Evolutionary conservation across 2,113 vertebrate species (phyloP), one percentile per base, ranked within the genome.

Genomic region (Chascanopsetta lugubris): DNA sequence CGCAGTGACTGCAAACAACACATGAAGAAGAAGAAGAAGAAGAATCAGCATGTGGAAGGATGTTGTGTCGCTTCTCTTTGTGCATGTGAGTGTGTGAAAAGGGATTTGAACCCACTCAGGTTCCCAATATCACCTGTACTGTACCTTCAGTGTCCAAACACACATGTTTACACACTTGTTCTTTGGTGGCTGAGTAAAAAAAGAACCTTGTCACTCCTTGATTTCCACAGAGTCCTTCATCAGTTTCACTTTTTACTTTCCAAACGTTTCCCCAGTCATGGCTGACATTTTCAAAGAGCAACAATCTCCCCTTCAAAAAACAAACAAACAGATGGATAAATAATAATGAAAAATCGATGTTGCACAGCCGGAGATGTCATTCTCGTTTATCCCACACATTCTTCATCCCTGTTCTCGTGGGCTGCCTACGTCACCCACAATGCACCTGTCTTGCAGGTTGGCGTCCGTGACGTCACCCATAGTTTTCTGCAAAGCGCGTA

Each of bases 1-100:
- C 60, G 36, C 62, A 78, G 75, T 89, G 72, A 91, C 26, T 7
- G 25, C 26, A 6, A n/a, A 26, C 45, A 34, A 12, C 40, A 13
- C 34, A 21, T 20, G 8, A 57, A 25, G 45, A 7, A 20, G 30
- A 26, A n/a, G n/a, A n/a, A n/a, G n/a, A 27, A 34, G 24, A 24
- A 29, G 7, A 51, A 22, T 12, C 15, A 21, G 5, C 36, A 42
- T 13, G 15, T 30, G 42, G 27, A 38, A 15, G 60, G 25, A 61
- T 20, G 8, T n/a, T n/a, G n/a, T 46, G 27, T 29, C 8, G 29
- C 29, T 8, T 30, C 29, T 8, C 29, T 30, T 53, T 67, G 17
- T 25, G 42, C 4, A 2, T 50, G 6, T 60, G 6, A 1, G 30
- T 21, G 26, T 59, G 40, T 54, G 24, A 72, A 3, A 20, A 30